These are phyloP conservation scores for Neelides sp. DNA, from an alignment of 1,140 invertebrate species.

Conservation along the genomic window DNA sequence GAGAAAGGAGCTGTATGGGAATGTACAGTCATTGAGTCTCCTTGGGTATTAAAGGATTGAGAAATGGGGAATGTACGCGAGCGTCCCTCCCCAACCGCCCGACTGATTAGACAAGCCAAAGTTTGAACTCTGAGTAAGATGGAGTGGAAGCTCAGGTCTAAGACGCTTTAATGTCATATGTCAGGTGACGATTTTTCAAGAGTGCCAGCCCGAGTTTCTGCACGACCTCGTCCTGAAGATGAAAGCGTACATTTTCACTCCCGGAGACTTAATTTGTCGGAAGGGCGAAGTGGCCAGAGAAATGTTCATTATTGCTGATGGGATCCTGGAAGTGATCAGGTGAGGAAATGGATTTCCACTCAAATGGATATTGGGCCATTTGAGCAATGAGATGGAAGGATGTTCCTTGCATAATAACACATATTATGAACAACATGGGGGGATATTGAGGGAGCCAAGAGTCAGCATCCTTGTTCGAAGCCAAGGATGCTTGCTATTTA, in stretches of 20 bases:
- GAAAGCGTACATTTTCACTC: slow-evolving; percentile 44
- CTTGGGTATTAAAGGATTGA: too few relatives aligned
- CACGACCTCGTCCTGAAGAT: slow-evolving; percentile 94
- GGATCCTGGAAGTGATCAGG: slow-evolving; percentile 84
- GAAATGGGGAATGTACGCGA: too few relatives aligned
- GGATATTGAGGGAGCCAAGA: neutral
- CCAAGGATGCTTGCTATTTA: too few relatives aligned
- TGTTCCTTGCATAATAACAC: neutral
- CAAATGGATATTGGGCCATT: too few relatives aligned
- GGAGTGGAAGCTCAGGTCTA: too few relatives aligned
- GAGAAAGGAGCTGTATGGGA: too few relatives aligned
- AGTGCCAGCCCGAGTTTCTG: slow-evolving; percentile 92
- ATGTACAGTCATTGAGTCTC: too few relatives aligned
- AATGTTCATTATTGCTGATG: slow-evolving; percentile 97
- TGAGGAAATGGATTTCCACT: slow-evolving; percentile 35
- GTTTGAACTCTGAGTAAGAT: too few relatives aligned
- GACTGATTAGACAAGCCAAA: too few relatives aligned
- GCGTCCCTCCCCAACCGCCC: too few relatives aligned
- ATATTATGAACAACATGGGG: neutral
- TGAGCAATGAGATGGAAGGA: neutral
- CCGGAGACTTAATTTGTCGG: slow-evolving; percentile 83
- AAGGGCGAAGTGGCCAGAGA: slow-evolving; percentile 89
- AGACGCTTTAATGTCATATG: slow-evolving; percentile 31
- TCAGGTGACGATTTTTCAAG: slow-evolving; percentile 74
- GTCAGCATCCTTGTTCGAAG: neutral